phyloP scores from a whole-genome alignment of 2,797 vertebrate species.

The Chaetodon trifasciatus region DNA sequence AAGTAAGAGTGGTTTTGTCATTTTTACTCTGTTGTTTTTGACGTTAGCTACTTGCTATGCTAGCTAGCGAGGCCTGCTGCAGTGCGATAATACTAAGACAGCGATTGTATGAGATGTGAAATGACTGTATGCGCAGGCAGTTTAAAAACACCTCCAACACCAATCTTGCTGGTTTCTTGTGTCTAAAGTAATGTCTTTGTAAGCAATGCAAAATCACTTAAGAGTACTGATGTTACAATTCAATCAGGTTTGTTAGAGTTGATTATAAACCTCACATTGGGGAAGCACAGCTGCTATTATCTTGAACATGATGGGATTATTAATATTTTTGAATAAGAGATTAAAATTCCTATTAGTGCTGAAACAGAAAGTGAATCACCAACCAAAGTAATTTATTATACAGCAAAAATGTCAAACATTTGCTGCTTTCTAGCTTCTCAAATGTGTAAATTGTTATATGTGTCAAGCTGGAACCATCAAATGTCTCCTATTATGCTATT shows the following conservation, averaged over 20 bases:
- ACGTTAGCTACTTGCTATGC: slow-evolving; percentile 60
- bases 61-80: slow-evolving; percentile 73
- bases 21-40: slow-evolving; percentile 40
- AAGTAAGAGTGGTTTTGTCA: slow-evolving; percentile 88
- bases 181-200: not conserved
- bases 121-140: not conserved
- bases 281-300: not conserved
- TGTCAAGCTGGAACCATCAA: no score
- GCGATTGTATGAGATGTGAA: not conserved
- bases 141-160: not conserved
- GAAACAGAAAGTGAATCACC: not conserved
- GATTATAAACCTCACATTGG: not conserved
- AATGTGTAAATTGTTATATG: no score
- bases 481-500: no score
- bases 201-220: fast-evolving
- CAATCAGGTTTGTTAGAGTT: not conserved
- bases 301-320: not conserved
- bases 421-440: no score
- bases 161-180: not conserved
- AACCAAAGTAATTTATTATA: no score
- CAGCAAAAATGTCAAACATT: no score
- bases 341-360: not conserved
- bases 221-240: not conserved
- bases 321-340: not conserved
- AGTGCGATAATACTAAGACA: slow-evolving; percentile 15